These are phyloP conservation scores for Rhipidura dahli DNA, from an alignment of 2,113 vertebrate genomes.

Conservation along the genomic window DNA sequence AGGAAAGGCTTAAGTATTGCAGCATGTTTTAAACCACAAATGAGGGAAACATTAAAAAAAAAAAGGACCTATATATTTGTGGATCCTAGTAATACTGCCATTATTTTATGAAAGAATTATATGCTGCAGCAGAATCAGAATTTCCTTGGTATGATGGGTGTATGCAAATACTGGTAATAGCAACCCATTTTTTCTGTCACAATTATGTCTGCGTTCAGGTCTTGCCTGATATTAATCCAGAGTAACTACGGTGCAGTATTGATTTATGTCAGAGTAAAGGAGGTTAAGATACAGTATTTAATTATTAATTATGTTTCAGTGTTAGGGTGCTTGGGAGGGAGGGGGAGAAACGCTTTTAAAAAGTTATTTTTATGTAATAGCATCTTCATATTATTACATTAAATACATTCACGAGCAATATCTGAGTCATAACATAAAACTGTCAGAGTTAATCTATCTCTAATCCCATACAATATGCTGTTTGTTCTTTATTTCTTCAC, in stretches of 20 bases:
- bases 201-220: background rate
- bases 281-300: slow-evolving; percentile 21
- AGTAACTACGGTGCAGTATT: slow-evolving; percentile 17
- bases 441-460: slow-evolving; percentile 43
- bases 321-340: background rate
- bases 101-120: background rate
- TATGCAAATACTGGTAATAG: background rate
- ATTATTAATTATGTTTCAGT: slow-evolving; percentile 39
- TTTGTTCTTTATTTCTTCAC: slow-evolving; percentile 46
- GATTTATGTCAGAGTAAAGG: slow-evolving; percentile 14
- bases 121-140: background rate
- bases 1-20: background rate
- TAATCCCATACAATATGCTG: slow-evolving; percentile 29
- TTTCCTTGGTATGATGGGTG: background rate
- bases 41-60: background rate
- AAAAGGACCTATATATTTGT: background rate
- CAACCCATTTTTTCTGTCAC: background rate
- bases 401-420: slow-evolving; percentile 38
- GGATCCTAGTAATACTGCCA: background rate
- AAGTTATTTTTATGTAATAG: slow-evolving; percentile 47
- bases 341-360: slow-evolving; percentile 26
- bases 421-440: slow-evolving; percentile 49
- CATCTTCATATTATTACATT: slow-evolving; percentile 35
- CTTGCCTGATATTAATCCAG: background rate
- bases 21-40: background rate